A percentile compares a stretch with the other conserved stretches of the same genome.
Conservation (phyloP, 2,797 vertebrate genomes). For the Hippopotamyrus pictus region DNA sequence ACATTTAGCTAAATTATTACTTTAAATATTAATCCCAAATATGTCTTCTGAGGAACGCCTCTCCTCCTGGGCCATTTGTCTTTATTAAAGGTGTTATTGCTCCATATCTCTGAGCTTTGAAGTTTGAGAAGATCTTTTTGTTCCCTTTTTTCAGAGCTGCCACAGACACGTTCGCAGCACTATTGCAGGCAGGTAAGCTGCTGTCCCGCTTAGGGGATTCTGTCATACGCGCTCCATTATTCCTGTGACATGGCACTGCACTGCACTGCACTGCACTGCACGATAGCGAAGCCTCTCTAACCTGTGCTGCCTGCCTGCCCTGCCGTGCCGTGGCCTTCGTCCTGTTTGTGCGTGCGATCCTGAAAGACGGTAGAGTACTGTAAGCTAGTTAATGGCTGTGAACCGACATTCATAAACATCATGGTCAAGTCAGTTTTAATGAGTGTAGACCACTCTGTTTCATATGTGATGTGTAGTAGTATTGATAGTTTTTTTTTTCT, state of each 20-base stretch:
- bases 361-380: background rate
- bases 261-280: background rate
- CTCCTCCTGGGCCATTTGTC: background rate
- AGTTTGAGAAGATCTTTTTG: conserved; percentile 33
- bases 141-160: conserved; percentile 68
- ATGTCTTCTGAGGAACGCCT: background rate
- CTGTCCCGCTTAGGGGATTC: background rate
- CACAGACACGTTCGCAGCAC: conserved; percentile 68
- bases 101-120: background rate
- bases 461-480: background rate
- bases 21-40: background rate
- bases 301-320: background rate
- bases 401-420: background rate
- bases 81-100: background rate
- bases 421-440: background rate
- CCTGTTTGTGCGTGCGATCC: background rate
- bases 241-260: background rate
- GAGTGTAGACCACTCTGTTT: background rate
- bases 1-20: background rate
- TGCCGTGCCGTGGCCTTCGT: background rate
- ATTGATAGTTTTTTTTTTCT: background rate
- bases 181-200: conserved; percentile 84
- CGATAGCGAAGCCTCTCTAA: background rate
- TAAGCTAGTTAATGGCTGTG: background rate
- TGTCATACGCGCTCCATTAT: background rate